A percentile compares a stretch with the other conserved stretches of the same genome.
phyloP scores from a whole-genome alignment of 2,113 vertebrate species.

The Symphodus melops region DNA sequence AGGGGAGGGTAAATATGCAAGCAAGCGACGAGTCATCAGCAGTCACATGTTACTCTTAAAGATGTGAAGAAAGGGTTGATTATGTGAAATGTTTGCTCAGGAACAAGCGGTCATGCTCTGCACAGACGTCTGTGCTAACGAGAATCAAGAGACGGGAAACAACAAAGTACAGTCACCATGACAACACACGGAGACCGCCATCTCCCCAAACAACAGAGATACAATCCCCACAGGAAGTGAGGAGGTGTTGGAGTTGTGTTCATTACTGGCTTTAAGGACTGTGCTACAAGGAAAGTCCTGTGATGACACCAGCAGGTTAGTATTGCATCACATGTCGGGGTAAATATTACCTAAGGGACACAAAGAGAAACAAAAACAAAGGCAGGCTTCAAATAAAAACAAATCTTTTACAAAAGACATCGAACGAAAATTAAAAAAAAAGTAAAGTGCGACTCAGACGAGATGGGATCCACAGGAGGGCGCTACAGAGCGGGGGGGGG shows the following conservation, averaged over 20 bases:
- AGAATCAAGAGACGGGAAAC: constrained; percentile 27
- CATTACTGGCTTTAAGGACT: constrained; percentile 50
- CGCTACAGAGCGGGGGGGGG: constrained; percentile 74
- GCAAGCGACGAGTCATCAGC: constrained; percentile 41
- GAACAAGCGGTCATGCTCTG: constrained; percentile 38
- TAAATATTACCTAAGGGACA: constrained; percentile 40
- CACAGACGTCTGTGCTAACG: constrained; percentile 17
- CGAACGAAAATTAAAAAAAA: constrained; percentile 26
- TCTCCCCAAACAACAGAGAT: constrained; percentile 47
- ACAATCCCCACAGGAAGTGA: constrained; percentile 47
- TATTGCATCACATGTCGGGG: constrained; percentile 61
- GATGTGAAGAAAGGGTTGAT: background rate
- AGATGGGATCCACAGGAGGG: constrained; percentile 57
- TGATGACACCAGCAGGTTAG: constrained; percentile 50
- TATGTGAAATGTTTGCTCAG: constrained; percentile 1
- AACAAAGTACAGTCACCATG: constrained; percentile 33
- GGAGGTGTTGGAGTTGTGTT: constrained; percentile 38
- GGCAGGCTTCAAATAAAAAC: background rate
- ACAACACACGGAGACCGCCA: constrained; percentile 53
- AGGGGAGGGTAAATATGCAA: constrained; percentile 45
- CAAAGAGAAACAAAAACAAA: background rate
- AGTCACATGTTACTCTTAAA: constrained; percentile 35
- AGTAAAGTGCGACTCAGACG: constrained; percentile 72
- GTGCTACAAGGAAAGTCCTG: constrained; percentile 73
- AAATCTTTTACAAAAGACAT: background rate